Evolutionary conservation across 2,797 vertebrate genomes (phyloP).

Genomic region (Tokudaia tokunoshimensis): DNA sequence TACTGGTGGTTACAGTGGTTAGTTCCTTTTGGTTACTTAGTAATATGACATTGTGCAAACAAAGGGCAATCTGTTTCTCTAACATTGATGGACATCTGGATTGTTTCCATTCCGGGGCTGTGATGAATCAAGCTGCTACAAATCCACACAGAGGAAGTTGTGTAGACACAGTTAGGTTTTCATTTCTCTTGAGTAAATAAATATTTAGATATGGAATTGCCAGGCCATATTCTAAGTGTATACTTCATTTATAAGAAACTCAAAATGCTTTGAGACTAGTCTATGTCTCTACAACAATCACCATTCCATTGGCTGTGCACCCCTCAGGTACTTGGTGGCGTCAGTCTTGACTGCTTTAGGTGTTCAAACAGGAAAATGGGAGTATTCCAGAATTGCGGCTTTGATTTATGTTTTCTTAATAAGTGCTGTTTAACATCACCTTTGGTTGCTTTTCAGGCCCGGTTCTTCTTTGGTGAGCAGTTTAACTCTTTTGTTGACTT

Average conservation of each 20-base stretch:
- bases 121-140: not conserved
- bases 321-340: not conserved
- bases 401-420: slow-evolving; percentile 38
- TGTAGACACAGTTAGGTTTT: slow-evolving; percentile 21
- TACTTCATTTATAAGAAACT: slow-evolving; percentile 45
- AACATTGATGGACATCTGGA: slow-evolving; percentile 5
- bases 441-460: not conserved
- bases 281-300: not conserved
- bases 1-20: not conserved
- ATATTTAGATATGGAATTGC: slow-evolving; percentile 30
- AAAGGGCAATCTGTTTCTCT: slow-evolving; percentile 22
- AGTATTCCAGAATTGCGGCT: not conserved
- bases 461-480: not conserved
- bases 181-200: slow-evolving; percentile 60
- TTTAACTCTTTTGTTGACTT: slow-evolving; percentile 30
- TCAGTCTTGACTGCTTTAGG: not conserved
- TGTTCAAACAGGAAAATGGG: not conserved
- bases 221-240: not conserved
- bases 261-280: not conserved
- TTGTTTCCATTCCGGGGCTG: not conserved
- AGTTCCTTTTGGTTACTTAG: slow-evolving; percentile 18
- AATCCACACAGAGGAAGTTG: not conserved
- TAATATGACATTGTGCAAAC: slow-evolving; percentile 19
- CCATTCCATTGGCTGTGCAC: not conserved
- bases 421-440: slow-evolving; percentile 19